phyloP scores from a whole-genome alignment of 2,113 vertebrate species.

The Phalacrocorax brasilianus region DNA sequence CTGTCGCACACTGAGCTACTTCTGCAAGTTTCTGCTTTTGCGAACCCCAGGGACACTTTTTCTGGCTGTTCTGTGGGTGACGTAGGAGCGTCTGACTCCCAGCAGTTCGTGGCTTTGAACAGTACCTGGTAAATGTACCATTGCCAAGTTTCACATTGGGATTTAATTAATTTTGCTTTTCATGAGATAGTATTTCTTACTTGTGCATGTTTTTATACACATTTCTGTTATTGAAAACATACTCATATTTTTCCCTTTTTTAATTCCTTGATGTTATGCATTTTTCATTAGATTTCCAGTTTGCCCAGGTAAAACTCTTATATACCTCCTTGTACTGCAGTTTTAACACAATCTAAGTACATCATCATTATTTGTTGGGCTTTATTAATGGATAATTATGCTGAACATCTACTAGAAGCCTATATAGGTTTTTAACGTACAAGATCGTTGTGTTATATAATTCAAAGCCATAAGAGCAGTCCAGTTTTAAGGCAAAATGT shows the following conservation, averaged over 20 bases:
- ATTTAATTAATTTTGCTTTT: not conserved
- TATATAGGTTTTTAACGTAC: not conserved
- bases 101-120: not conserved
- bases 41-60: accelerated
- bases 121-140: not conserved
- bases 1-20: accelerated
- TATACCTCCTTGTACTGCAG: not conserved
- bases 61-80: not conserved
- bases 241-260: not conserved
- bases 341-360: not conserved
- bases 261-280: not conserved
- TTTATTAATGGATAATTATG: not conserved
- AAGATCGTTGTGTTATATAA: not conserved
- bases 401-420: not conserved
- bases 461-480: not conserved
- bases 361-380: not conserved
- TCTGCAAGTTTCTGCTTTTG: not conserved
- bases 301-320: not conserved
- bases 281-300: not conserved
- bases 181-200: not conserved
- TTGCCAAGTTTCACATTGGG: not conserved
- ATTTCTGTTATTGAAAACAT: not conserved
- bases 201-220: not conserved
- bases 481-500: not conserved
- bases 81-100: not conserved